Evolutionary conservation across 2,888 invertebrate species (phyloP).

Genomic region (Agrochola lychnidis): DNA sequence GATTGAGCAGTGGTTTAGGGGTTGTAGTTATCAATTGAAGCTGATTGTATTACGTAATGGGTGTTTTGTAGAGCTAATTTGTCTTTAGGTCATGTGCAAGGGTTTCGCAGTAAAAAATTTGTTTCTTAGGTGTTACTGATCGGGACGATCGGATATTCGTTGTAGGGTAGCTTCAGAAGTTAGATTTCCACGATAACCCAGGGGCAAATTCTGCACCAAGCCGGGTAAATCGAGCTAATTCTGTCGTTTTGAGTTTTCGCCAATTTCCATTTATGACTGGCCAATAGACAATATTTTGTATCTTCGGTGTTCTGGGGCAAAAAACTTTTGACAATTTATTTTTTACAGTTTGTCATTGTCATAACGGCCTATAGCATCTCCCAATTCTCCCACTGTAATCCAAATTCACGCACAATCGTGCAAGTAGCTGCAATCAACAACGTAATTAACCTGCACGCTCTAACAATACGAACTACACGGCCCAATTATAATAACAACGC

Average conservation of each 20-base stretch:
- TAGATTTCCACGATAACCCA: background rate
- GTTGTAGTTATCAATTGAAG: constrained; percentile 50
- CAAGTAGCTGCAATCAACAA: constrained; percentile 54
- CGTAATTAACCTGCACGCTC: constrained; percentile 65
- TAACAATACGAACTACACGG: constrained; percentile 64
- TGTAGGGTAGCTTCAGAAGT: background rate
- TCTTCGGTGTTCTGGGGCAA: background rate
- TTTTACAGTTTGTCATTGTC: background rate
- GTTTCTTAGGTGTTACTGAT: background rate
- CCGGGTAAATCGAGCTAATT: background rate
- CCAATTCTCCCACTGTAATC: background rate
- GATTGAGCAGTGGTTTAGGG: constrained; percentile 39
- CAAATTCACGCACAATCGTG: constrained; percentile 40
- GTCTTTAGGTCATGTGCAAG: background rate
- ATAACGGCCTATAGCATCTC: background rate
- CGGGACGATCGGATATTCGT: too few relatives aligned
- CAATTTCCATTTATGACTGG: background rate
- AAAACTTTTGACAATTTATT: background rate
- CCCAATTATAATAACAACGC: constrained; percentile 69
- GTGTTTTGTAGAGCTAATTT: constrained; percentile 37
- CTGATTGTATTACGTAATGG: constrained; percentile 49
- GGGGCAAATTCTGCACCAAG: background rate
- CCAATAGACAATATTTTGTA: background rate
- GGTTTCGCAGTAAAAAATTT: background rate
- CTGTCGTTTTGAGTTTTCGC: background rate